Evolutionary conservation across 1,140 invertebrate genomes (phyloP), one percentile per base, ranked within the genome.

Genomic region (Lasioglossum albipes): DNA sequence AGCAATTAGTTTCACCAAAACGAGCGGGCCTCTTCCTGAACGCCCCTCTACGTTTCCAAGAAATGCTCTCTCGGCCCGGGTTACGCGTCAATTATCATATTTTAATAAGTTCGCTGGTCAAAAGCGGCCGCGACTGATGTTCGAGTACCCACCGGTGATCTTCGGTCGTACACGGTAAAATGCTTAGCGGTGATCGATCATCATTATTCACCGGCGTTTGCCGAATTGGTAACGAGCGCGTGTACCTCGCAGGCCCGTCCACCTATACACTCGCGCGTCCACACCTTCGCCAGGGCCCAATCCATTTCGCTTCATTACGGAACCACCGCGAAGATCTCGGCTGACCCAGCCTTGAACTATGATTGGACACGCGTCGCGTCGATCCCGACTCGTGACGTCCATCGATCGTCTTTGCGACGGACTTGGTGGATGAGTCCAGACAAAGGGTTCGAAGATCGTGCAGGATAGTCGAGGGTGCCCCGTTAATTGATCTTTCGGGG

Each of bases 301-400:
- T 87, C 86, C 86, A 86, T 87, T 87, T 87, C 79, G 82, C 85
- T 86, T 87, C 86, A 80, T 87, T 87, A 87, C 75, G 72, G n/a
- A 62, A 86, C 81, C 77, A 75, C 73, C 67, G 78, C 42, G 62
- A 16, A 59, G 83, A 70, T 87, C 80, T 78, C 45, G 62, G 80
- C 64, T 87, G 86, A 88, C 86, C 86, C 80, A 79, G 18, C 83
- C 86, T 87, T 87, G 85, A 87, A 85, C 86, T 79, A 80, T 70
- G 80, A 85, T 87, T 73, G 79, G 72, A 75, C 84, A 81, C 86
- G 27, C 27, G 83, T 84, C 82, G 75, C 82, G 71, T 80, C 75
- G 79, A 86, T 84, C 78, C 81, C n/a, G n/a, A n/a, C n/a, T n/a
- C n/a, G n/a, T 69, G 49, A 16, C 20, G 7, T 22, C 5, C 18